These are phyloP conservation scores for Prosopocoilus inquinatus DNA, from an alignment of 2,888 invertebrate genomes.

Conservation along the genomic window DNA sequence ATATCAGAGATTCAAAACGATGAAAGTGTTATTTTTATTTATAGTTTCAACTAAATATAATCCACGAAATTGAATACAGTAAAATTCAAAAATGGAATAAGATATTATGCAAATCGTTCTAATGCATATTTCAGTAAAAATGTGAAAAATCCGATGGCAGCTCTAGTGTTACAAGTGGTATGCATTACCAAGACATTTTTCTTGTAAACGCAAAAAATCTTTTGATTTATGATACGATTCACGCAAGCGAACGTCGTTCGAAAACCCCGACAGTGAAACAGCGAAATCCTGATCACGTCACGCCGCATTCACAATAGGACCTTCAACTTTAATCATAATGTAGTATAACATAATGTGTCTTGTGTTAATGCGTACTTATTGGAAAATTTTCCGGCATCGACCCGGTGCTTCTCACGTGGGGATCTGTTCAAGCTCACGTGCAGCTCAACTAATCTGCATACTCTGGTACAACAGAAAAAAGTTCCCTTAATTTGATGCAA, in stretches of 20 bases:
- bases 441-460: background rate
- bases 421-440: background rate
- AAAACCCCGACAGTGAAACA: background rate
- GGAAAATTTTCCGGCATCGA: slow-evolving; percentile 7
- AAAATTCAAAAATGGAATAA: too few species aligned
- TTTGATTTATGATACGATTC: background rate
- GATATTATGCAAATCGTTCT: too few species aligned
- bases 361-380: slow-evolving; percentile 11
- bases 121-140: background rate
- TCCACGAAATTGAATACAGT: too few species aligned
- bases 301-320: slow-evolving; percentile 4
- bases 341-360: slow-evolving; percentile 6
- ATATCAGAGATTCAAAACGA: too few species aligned
- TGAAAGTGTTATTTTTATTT: too few species aligned
- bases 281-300: background rate
- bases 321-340: slow-evolving; percentile 13
- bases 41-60: too few species aligned
- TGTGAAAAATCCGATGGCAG: background rate
- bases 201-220: background rate
- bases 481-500: background rate
- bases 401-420: slow-evolving; percentile 1
- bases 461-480: background rate
- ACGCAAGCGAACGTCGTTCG: background rate
- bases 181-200: background rate
- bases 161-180: background rate